Percentiles rank a stretch among this genome's conserved stretches.
Evolutionary conservation across 2,113 vertebrate species (phyloP).

Genomic region (Erythrolamprus reginae): DNA sequence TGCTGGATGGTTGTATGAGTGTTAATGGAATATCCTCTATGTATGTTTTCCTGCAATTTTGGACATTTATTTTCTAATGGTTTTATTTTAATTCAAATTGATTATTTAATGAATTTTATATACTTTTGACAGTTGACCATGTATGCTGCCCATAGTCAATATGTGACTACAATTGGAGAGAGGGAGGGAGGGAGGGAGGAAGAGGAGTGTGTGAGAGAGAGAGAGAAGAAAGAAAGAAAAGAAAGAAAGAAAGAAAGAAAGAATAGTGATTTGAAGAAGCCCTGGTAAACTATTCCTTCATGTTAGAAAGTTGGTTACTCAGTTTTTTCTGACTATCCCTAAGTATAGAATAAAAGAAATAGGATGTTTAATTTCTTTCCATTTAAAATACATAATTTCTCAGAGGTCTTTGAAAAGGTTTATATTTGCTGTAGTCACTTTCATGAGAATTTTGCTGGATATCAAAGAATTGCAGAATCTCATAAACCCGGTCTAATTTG

Average conservation of each 20-base stretch:
- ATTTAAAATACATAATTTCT: neutral
- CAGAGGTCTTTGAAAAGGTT: neutral
- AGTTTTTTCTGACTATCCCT: neutral
- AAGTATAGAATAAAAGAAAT: neutral
- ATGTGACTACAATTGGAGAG: neutral
- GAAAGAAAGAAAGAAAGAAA: neutral
- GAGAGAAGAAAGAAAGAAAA: too few species aligned
- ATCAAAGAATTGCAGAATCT: neutral
- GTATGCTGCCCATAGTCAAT: neutral
- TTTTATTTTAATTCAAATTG: neutral
- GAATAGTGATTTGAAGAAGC: neutral
- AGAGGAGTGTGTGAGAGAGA: too few species aligned
- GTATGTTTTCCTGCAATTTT: neutral
- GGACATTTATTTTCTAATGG: neutral
- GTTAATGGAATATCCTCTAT: neutral
- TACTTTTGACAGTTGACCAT: neutral
- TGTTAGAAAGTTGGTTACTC: neutral
- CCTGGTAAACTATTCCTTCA: neutral
- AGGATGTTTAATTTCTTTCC: neutral
- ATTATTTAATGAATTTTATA: neutral
- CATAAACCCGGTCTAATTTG: neutral
- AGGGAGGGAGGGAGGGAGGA: neutral
- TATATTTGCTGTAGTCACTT: neutral
- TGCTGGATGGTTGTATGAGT: neutral
- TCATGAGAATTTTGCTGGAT: neutral